Evolutionary conservation across 2,888 invertebrate species (phyloP), one percentile per base, ranked within the genome.

Genomic region (Perizoma flavofasciatum): DNA sequence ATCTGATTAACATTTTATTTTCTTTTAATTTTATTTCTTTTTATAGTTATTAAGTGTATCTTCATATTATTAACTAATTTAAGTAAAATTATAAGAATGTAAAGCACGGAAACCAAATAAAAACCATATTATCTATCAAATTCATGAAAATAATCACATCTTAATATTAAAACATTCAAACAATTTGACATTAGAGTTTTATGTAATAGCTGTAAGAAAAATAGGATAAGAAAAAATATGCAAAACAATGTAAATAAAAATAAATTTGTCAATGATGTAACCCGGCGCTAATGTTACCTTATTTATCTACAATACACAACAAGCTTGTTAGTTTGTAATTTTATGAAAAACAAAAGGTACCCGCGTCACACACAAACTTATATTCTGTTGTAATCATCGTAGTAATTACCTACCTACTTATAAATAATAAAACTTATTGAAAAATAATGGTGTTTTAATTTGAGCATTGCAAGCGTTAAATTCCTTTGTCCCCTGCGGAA

Each of bases 251-350:
- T 77, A 77, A 71, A 77, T 77, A 78, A 68, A 68, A 53, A 62
- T 50, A 65, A 65, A 44, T 52, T 45, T 49, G 41, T 46, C 65
- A 69, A 63, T 53, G 66, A 71, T 74, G 68, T 78, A 77, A 74
- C 72, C 70, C 83, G 88, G 91, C 91, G 91, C 91, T 91, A 89
- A 90, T 92, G 91, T 90, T 91, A 92, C 91, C 91, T 92, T 87
- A 83, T 78, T 70, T 76, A 79, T 78, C 75, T 74, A 72, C 60
- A 66, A 66, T 59, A 66, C 60, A 66, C 58, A 64, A 59, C 58
- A 65, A 66, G 63, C 61, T 73, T 61, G 58, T 55, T 49, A 60
- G 43, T 49, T 55, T 46, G 45, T 46, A 63, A 37, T 68, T 66
- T 70, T 70, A 71, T 66, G 56, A 63, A 72, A 69, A 72, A 73